These are phyloP conservation scores for Archaeoteleia sp. DNA, from an alignment of 2,888 invertebrate genomes.

Conservation along the genomic window DNA sequence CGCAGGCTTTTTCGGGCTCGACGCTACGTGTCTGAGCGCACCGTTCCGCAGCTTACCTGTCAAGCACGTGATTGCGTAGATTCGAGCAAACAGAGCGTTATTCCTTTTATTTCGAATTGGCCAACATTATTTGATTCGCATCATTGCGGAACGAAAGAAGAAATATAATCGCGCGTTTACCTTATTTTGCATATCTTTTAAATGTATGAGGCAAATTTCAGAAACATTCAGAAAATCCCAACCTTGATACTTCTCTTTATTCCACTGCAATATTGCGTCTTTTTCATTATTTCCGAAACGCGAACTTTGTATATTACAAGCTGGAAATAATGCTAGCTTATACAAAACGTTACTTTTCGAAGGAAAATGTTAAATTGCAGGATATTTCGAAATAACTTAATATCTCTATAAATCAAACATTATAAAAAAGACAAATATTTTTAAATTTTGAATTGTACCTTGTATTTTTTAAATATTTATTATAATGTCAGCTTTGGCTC, in stretches of 20 bases:
- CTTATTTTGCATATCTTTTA: constrained; percentile 19
- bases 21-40: constrained; percentile 1
- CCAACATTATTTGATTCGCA: constrained; percentile 25
- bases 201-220: constrained; percentile 4
- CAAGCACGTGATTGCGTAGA: constrained; percentile 14
- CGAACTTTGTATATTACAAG: too few relatives aligned
- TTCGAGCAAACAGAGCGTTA: constrained; percentile 16
- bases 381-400: too few relatives aligned
- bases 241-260: constrained; percentile 15
- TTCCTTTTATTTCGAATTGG: constrained; percentile 26
- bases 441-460: too few relatives aligned
- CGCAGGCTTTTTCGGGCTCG: constrained; percentile 8
- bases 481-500: too few relatives aligned
- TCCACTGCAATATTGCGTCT: neutral
- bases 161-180: constrained; percentile 21
- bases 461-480: neutral
- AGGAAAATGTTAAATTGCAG: too few relatives aligned
- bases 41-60: constrained; percentile 11
- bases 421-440: too few relatives aligned
- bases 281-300: too few relatives aligned
- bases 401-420: too few relatives aligned
- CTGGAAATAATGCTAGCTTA: too few relatives aligned
- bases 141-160: constrained; percentile 27
- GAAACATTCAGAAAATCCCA: constrained; percentile 16
- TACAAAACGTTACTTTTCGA: too few relatives aligned